Base-by-base conservation (phyloP, 2,888 invertebrate species). In the Xanthia icteritia region DNA sequence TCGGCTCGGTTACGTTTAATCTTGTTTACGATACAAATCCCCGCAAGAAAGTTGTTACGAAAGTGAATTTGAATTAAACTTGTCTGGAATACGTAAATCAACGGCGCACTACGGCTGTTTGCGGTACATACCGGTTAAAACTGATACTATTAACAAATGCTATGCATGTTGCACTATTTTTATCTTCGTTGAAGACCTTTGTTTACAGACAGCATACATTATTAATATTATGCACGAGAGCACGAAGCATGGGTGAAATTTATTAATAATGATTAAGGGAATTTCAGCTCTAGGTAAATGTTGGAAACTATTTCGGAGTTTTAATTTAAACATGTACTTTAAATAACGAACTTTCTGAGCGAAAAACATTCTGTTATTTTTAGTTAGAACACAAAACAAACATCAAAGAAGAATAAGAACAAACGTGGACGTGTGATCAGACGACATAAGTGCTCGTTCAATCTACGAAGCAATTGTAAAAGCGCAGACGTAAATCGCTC, bases 11-110 rank as follows among this genome's bases (percentile, higher is more conserved):
- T 86, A 80, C 86, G 80, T 82, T 84, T 92, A 93, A 94, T 93
- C 93, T 93, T 92, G 90, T 94, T 92, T 93, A 92, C 92, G 91
- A 91, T 91, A 92, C 90, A 92, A 92, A 94, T 92, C 91, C 90
- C 87, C 84, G 82, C 89, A 91, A 93, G 92, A 92, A 92, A 92
- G 91, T 92, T 90, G 89, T 91, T 90, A 87, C 87, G 85, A 89
- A 90, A 92, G 89, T 88, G 89, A 90, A 88, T 90, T 89, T 88
- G 84, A 90, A 87, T 89, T 89, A 90, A 89, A 92, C 89, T 91
- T 90, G 88, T 87, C 85, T 88, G 82, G 87, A 89, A 91, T 89
- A 88, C 84, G 81, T 85, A 87, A 85, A 86, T 83, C 83, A 80
- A 78, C 71, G 74, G 74, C 71, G 60, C 79, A 69, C 51, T 68